Evolutionary conservation across 2,888 invertebrate genomes (phyloP).

Genomic region (Subacronicta megacephala): DNA sequence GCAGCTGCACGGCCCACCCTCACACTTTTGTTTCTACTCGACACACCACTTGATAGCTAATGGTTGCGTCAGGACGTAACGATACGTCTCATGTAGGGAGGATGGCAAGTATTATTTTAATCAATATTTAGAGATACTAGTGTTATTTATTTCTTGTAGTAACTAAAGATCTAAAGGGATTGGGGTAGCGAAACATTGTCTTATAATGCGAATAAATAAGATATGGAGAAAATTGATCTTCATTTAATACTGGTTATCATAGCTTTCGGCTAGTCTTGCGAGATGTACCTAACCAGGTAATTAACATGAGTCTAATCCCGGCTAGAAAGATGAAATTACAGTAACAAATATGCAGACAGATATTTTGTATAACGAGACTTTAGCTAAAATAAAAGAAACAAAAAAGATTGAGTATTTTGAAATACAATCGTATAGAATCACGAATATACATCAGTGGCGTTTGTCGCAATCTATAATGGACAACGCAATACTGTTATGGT

Average conservation of each 20-base stretch:
- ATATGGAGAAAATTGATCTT: too few relatives aligned
- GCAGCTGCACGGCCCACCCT: conserved; percentile 74
- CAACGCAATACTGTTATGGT: conserved; percentile 58
- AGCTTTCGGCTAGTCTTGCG: too few relatives aligned
- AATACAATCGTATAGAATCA: conserved; percentile 46
- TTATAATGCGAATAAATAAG: too few relatives aligned
- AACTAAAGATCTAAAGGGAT: neutral
- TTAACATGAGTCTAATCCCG: too few relatives aligned
- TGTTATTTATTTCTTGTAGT: conserved; percentile 15
- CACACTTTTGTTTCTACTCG: conserved; percentile 69
- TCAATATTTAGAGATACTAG: conserved; percentile 27
- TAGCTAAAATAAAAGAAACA: conserved; percentile 36
- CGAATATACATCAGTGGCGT: conserved; percentile 50
- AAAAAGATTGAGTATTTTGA: conserved; percentile 41
- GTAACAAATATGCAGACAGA: conserved; percentile 47
- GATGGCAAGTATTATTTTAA: conserved; percentile 28
- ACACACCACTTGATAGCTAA: conserved; percentile 51
- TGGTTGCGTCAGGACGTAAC: conserved; percentile 54
- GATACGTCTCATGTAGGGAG: conserved; percentile 36
- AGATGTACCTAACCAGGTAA: too few relatives aligned
- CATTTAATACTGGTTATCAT: too few relatives aligned
- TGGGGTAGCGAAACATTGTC: too few relatives aligned
- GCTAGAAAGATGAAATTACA: too few relatives aligned
- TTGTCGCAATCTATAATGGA: conserved; percentile 55
- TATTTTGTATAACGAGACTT: conserved; percentile 43